These are phyloP conservation scores for Phylloscopus whistleri DNA, from an alignment of 2,113 vertebrate species.

Conservation along the genomic window DNA sequence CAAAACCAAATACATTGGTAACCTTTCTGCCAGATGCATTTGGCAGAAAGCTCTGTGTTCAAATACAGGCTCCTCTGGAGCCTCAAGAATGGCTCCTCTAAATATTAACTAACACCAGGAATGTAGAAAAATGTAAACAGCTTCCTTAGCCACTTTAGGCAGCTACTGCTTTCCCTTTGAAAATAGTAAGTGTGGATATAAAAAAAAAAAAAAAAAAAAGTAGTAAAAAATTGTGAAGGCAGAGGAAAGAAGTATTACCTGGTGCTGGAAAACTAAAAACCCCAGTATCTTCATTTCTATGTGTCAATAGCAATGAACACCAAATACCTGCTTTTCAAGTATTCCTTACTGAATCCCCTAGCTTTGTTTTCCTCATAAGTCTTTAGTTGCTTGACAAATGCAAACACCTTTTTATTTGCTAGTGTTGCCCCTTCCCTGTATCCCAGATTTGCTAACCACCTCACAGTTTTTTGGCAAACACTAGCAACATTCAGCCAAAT, in stretches of 20 bases:
- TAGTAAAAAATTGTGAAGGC: not conserved
- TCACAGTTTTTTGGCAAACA: not conserved
- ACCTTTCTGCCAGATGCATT: not conserved
- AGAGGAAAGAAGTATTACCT: not conserved
- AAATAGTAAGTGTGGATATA: not conserved
- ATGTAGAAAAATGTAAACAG: not conserved
- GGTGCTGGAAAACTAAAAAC: not conserved
- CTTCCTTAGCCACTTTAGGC: not conserved
- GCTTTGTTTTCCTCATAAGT: not conserved
- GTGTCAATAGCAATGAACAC: not conserved
- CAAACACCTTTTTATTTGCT: not conserved
- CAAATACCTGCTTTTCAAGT: not conserved
- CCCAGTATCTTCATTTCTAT: not conserved
- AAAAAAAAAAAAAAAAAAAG: not conserved
- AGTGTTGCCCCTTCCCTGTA: not conserved
- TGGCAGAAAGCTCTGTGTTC: not conserved
- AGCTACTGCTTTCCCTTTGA: not conserved
- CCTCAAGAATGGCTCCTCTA: not conserved
- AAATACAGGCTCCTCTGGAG: not conserved
- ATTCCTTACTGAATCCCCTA: not conserved
- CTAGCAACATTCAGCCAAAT: not conserved
- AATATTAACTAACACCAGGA: constrained; percentile 3
- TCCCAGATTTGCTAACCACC: not conserved
- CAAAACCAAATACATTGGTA: not conserved
- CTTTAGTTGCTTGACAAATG: not conserved